These are phyloP conservation scores for Vollenhovia emeryi DNA, from an alignment of 1,140 invertebrate genomes.

Conservation along the genomic window DNA sequence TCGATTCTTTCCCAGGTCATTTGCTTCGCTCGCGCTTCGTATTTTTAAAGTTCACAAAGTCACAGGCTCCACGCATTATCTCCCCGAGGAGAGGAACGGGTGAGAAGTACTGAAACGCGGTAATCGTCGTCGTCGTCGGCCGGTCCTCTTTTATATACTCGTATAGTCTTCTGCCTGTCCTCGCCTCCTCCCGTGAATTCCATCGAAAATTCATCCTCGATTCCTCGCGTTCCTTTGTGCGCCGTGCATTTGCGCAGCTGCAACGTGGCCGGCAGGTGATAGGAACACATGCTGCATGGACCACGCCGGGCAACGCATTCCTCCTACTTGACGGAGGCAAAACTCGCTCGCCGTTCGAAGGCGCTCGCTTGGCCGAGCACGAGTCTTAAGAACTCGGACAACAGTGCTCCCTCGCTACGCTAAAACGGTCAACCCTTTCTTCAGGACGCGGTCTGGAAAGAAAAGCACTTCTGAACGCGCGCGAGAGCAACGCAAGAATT, in stretches of 20 bases:
- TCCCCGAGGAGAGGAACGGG: background rate
- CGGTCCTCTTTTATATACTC: background rate
- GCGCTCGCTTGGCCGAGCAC: background rate
- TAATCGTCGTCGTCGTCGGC: background rate
- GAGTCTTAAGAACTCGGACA: conserved; percentile 5
- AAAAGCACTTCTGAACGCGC: background rate
- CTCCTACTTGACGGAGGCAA: conserved; percentile 32
- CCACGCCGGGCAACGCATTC: conserved; percentile 39
- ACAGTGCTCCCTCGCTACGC: background rate
- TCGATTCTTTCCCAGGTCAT: background rate
- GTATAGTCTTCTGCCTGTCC: background rate
- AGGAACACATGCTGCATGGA: conserved; percentile 70
- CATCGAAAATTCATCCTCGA: conserved; percentile 61
- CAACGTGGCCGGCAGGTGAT: conserved; percentile 67
- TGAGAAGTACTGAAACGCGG: background rate
- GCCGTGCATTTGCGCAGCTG: conserved; percentile 63
- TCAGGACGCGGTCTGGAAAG: background rate
- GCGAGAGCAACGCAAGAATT: background rate
- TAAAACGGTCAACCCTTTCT: background rate
- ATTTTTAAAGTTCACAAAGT: background rate
- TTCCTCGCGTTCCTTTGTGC: conserved; percentile 56
- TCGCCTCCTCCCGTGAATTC: conserved; percentile 44
- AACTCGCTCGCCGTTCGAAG: conserved; percentile 36
- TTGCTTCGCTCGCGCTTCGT: background rate
- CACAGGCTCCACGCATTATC: too few relatives aligned